Evolutionary conservation across 2,888 invertebrate genomes (phyloP).

Genomic region (Dexiosoma caninum): DNA sequence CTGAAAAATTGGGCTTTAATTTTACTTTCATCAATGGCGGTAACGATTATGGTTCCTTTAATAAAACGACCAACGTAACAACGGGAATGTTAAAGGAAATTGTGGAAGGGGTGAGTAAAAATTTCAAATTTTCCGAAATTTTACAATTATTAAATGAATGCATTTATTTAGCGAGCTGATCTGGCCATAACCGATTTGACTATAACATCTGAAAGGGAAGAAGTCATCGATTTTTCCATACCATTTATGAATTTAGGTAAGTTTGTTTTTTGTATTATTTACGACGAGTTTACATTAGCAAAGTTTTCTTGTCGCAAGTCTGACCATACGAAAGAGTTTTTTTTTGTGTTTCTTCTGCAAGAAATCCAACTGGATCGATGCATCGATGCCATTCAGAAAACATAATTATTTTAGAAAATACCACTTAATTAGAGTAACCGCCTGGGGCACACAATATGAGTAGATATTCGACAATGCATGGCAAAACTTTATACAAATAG

Average conservation of each 20-base stretch:
- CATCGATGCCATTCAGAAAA: too few relatives aligned
- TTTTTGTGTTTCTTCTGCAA: too few relatives aligned
- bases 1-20: conserved; percentile 87
- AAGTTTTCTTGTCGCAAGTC: too few relatives aligned
- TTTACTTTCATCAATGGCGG: conserved; percentile 88
- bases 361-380: too few relatives aligned
- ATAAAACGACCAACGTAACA: conserved; percentile 83
- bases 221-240: conserved; percentile 94
- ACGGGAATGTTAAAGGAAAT: conserved; percentile 93
- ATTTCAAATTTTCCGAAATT: background rate
- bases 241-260: conserved; percentile 94
- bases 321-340: too few relatives aligned
- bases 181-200: conserved; percentile 94
- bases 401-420: too few relatives aligned
- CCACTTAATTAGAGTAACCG: too few relatives aligned
- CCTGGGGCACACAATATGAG: too few relatives aligned
- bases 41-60: conserved; percentile 86
- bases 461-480: too few relatives aligned
- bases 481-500: too few relatives aligned
- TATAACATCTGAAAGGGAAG: conserved; percentile 91
- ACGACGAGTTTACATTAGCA: too few relatives aligned
- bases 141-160: background rate
- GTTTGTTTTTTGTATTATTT: too few relatives aligned
- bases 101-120: conserved; percentile 80
- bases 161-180: conserved; percentile 85